These are phyloP conservation scores for Lordiphosa andalusiaca DNA, from an alignment of 2,888 invertebrate genomes.

Conservation along the genomic window DNA sequence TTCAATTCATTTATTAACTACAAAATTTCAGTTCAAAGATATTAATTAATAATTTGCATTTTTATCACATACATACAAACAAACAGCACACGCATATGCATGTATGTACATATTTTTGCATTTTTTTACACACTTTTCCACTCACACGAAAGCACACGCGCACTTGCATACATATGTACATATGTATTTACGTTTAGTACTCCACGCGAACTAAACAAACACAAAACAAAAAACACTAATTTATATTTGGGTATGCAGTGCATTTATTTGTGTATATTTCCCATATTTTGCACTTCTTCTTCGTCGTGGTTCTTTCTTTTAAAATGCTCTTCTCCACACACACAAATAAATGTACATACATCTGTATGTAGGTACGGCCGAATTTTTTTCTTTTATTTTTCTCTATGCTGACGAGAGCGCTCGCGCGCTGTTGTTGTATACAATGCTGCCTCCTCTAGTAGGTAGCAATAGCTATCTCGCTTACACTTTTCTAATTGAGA, in stretches of 20 bases:
- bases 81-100: slow-evolving; percentile 8
- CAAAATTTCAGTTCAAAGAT: slow-evolving; percentile 8
- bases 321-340: slow-evolving; percentile 16
- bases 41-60: slow-evolving; percentile 9
- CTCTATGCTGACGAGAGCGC: slow-evolving; percentile 47
- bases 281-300: slow-evolving; percentile 24
- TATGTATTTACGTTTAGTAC: slow-evolving; percentile 4
- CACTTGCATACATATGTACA: slow-evolving; percentile 1
- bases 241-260: slow-evolving; percentile 6
- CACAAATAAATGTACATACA: slow-evolving; percentile 13
- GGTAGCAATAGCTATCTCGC: slow-evolving; percentile 60
- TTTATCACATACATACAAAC: slow-evolving; percentile 1
- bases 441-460: slow-evolving; percentile 40
- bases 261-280: slow-evolving; percentile 16
- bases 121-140: slow-evolving; percentile 9
- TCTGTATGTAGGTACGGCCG: slow-evolving; percentile 22
- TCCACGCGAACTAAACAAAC: slow-evolving; percentile 19
- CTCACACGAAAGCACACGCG: slow-evolving; percentile 11
- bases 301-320: slow-evolving; percentile 24
- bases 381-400: slow-evolving; percentile 37
- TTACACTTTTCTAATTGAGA: slow-evolving; percentile 57
- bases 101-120: slow-evolving; percentile 9
- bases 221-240: slow-evolving; percentile 22
- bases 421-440: slow-evolving; percentile 64
- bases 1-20: slow-evolving; percentile 15